Percentiles rank a stretch among this genome's conserved stretches.
Conservation (phyloP, 2,888 invertebrate genomes). For the Drosophila siamana region DNA sequence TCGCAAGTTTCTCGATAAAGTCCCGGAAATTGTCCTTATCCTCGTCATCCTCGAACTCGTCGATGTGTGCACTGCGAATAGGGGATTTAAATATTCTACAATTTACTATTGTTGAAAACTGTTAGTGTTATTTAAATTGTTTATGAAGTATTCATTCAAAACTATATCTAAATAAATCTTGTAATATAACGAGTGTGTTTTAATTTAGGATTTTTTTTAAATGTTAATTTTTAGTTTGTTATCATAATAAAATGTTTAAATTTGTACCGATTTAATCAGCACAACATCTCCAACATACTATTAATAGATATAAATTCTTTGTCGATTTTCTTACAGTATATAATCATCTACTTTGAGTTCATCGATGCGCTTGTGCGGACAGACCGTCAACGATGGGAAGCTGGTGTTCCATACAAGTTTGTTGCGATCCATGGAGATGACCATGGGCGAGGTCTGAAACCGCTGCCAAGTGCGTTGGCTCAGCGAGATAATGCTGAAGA, state of each 20-base stretch:
- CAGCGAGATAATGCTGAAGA: constrained; percentile 87
- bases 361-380: constrained; percentile 88
- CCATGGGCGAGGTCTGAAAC: constrained; percentile 90
- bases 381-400: constrained; percentile 89
- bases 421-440: constrained; percentile 91
- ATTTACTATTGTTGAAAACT: neutral
- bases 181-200: no score
- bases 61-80: constrained; percentile 60
- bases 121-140: no score
- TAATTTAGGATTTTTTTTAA: no score
- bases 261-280: no score
- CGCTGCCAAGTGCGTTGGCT: constrained; percentile 88
- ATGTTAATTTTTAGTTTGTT: no score
- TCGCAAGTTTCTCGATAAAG: constrained; percentile 87
- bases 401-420: constrained; percentile 90
- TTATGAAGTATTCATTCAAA: no score
- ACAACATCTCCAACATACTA: no score
- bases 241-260: no score
- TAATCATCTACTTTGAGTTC: constrained; percentile 86
- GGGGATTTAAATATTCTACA: neutral
- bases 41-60: constrained; percentile 82
- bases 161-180: no score
- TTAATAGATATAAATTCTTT: neutral
- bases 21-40: constrained; percentile 87
- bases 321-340: constrained; percentile 85